These are phyloP conservation scores for Xanthia togata DNA, from an alignment of 2,888 invertebrate species.

Conservation along the genomic window DNA sequence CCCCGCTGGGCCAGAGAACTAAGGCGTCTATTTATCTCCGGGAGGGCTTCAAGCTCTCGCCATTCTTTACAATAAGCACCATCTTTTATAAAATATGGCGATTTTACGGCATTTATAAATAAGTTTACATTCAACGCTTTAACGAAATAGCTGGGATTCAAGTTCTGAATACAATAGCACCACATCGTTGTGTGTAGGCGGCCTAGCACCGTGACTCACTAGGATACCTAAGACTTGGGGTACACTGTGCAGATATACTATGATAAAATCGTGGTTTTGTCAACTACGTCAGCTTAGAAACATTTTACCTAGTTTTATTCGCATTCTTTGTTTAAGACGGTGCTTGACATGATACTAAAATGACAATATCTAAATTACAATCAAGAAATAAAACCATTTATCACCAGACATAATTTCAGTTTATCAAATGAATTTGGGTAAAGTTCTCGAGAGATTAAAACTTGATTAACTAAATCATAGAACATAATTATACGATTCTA, in stretches of 20 bases:
- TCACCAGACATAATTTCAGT: too few species aligned
- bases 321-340: neutral
- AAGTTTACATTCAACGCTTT: conserved; percentile 68
- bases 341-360: neutral
- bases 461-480: too few species aligned
- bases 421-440: neutral
- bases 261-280: neutral
- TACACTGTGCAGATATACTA: conserved; percentile 25
- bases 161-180: conserved; percentile 71
- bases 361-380: neutral
- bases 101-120: conserved; percentile 61
- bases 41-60: conserved; percentile 54
- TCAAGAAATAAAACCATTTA: neutral
- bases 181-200: conserved; percentile 67
- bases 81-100: conserved; percentile 54
- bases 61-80: conserved; percentile 50
- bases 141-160: conserved; percentile 66
- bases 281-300: neutral
- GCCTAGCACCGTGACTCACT: conserved; percentile 61
- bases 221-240: conserved; percentile 41
- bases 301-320: neutral
- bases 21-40: conserved; percentile 56
- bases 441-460: neutral
- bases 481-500: too few species aligned
- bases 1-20: conserved; percentile 51